Evolutionary conservation across 2,113 vertebrate genomes (phyloP).

Genomic region (Sarotherodon lohbergeri): DNA sequence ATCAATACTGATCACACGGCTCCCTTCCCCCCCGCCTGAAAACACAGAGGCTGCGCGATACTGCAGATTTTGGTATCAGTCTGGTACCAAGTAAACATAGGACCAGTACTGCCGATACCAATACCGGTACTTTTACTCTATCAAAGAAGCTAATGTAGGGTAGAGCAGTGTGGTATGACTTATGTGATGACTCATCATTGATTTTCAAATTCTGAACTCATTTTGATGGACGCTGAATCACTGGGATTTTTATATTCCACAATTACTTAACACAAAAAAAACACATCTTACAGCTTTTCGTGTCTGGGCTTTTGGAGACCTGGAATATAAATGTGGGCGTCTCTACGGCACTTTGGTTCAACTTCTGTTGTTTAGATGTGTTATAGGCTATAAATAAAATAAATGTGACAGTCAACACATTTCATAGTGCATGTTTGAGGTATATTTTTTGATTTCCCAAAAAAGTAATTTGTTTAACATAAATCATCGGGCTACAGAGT

Average conservation of each 20-base stretch:
- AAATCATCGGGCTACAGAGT: not conserved
- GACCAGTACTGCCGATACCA: not conserved
- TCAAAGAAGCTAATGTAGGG: fast-evolving
- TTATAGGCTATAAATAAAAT: not conserved
- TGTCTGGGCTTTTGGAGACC: not conserved
- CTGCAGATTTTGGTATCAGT: not conserved
- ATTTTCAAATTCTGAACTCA: not conserved
- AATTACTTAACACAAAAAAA: not conserved
- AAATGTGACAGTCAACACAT: not conserved
- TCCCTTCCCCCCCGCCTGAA: not conserved
- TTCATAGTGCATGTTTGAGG: not conserved
- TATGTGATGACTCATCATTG: not conserved
- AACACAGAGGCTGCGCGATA: not conserved
- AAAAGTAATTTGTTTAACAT: not conserved
- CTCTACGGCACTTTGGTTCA: not conserved
- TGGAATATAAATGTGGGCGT: not conserved
- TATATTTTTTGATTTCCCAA: not conserved
- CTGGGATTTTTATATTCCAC: not conserved
- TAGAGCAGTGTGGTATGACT: not conserved
- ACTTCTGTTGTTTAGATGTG: not conserved
- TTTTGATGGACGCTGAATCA: not conserved
- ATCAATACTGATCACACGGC: constrained; percentile 47
- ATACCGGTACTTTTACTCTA: not conserved
- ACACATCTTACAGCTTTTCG: not conserved
- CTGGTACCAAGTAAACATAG: not conserved